These are phyloP conservation scores for Athalia rosae DNA, from an alignment of 2,888 invertebrate genomes.

Conservation along the genomic window DNA sequence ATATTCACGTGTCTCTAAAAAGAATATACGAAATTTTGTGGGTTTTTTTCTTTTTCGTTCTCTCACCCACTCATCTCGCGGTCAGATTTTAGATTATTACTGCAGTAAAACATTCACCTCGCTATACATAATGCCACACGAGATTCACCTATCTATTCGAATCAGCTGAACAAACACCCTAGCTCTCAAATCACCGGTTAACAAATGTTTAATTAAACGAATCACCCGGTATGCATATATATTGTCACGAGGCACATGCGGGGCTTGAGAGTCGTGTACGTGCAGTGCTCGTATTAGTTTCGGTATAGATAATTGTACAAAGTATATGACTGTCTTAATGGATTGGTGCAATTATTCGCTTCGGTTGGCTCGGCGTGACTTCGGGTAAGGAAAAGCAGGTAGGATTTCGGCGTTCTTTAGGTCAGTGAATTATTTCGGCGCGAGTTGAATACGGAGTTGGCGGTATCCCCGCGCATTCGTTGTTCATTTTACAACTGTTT, in stretches of 20 bases:
- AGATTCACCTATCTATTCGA: too few relatives aligned
- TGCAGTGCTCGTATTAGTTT: neutral
- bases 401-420: neutral
- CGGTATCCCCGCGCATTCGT: neutral
- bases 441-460: neutral
- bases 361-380: conserved; percentile 1
- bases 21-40: neutral
- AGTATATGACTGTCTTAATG: conserved; percentile 19
- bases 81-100: neutral
- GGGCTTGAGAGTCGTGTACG: neutral
- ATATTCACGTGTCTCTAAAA: too few relatives aligned
- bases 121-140: too few relatives aligned
- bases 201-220: neutral
- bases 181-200: neutral
- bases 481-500: neutral
- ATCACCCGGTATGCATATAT: conserved; percentile 11
- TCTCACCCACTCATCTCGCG: neutral
- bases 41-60: neutral
- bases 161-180: too few relatives aligned
- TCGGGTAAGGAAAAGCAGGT: neutral
- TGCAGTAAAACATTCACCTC: neutral
- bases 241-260: conserved; percentile 13
- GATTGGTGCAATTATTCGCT: conserved; percentile 32
- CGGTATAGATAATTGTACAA: neutral
- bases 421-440: neutral